phyloP scores from a whole-genome alignment of 2,113 vertebrate genomes.

The Istiophorus platypterus region DNA sequence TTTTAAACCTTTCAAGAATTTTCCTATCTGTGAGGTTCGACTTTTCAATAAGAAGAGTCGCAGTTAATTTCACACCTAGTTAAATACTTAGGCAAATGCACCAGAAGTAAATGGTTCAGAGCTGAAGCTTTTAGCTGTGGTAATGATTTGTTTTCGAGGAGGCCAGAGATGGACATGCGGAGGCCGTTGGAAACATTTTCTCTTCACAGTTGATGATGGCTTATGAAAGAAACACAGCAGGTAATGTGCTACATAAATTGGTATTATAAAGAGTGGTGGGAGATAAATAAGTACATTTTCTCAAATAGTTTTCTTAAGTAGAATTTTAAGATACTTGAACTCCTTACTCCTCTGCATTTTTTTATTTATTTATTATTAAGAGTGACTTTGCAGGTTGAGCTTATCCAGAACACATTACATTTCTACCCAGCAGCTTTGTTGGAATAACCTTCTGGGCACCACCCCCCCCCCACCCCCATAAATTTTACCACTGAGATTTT shows the following conservation, averaged over 20 bases:
- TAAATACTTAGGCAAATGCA: slow-evolving; percentile 73
- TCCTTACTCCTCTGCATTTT: background rate
- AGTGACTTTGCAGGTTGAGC: background rate
- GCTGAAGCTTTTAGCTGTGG: slow-evolving; percentile 61
- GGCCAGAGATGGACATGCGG: slow-evolving; percentile 41
- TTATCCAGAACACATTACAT: too few relatives aligned
- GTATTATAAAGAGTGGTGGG: background rate
- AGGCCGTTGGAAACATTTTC: slow-evolving; percentile 39
- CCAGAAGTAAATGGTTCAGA: slow-evolving; percentile 66
- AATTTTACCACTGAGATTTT: background rate
- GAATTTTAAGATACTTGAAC: background rate
- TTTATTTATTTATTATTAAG: too few relatives aligned
- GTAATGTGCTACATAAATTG: slow-evolving; percentile 29
- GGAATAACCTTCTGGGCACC: too few relatives aligned
- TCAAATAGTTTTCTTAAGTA: background rate
- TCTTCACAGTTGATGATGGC: slow-evolving; percentile 29
- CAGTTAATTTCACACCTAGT: slow-evolving; percentile 81
- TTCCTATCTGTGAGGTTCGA: slow-evolving; percentile 56
- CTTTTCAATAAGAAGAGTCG: slow-evolving; percentile 58
- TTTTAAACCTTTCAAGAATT: slow-evolving; percentile 38
- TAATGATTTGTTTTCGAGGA: slow-evolving; percentile 59
- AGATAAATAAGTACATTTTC: background rate
- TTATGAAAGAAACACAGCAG: slow-evolving; percentile 40
- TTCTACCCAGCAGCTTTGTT: too few relatives aligned
- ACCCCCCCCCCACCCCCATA: too few relatives aligned